Percentiles rank a stretch among this genome's conserved stretches.
Evolutionary conservation across 2,797 vertebrate genomes (phyloP).

Genomic region (Rhadinocentrus ornatus): DNA sequence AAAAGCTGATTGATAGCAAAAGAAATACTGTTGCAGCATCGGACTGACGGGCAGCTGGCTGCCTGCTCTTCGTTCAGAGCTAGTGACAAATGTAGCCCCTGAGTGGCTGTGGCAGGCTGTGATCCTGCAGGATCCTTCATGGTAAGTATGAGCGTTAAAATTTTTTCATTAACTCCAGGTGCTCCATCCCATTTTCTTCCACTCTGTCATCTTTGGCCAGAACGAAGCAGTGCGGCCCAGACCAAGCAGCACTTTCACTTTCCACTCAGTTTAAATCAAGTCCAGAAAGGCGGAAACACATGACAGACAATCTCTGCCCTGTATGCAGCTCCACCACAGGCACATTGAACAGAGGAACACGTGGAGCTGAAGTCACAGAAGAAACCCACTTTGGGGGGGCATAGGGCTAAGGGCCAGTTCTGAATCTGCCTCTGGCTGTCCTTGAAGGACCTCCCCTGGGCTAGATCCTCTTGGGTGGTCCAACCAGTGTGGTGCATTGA

Average conservation of each 20-base stretch:
- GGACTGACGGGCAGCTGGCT: constrained; percentile 23
- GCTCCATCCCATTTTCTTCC: constrained; percentile 24
- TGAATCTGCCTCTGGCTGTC: constrained; percentile 69
- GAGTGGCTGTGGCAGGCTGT: constrained; percentile 66
- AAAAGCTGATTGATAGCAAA: constrained; percentile 57
- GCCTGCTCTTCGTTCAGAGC: constrained; percentile 32
- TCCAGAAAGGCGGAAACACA: constrained; percentile 47
- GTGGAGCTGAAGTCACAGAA: constrained; percentile 32
- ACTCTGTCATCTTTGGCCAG: constrained; percentile 30
- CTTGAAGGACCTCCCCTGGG: constrained; percentile 69
- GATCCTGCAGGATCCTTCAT: constrained; percentile 71
- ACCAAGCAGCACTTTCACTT: constrained; percentile 30
- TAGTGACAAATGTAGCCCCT: constrained; percentile 64
- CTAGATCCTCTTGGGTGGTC: constrained; percentile 69
- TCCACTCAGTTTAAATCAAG: constrained; percentile 60
- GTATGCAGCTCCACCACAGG: constrained; percentile 42
- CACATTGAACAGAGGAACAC: constrained; percentile 34
- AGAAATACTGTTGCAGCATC: constrained; percentile 38
- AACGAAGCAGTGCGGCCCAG: constrained; percentile 2
- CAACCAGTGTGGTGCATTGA: constrained; percentile 48
- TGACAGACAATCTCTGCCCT: constrained; percentile 54
- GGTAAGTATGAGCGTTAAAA: constrained; percentile 43
- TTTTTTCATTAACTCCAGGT: constrained; percentile 72
- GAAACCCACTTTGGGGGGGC: constrained; percentile 33
- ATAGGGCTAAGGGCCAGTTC: constrained; percentile 56